phyloP scores from a whole-genome alignment of 1,140 invertebrate genomes.

The Leucophenga varia region DNA sequence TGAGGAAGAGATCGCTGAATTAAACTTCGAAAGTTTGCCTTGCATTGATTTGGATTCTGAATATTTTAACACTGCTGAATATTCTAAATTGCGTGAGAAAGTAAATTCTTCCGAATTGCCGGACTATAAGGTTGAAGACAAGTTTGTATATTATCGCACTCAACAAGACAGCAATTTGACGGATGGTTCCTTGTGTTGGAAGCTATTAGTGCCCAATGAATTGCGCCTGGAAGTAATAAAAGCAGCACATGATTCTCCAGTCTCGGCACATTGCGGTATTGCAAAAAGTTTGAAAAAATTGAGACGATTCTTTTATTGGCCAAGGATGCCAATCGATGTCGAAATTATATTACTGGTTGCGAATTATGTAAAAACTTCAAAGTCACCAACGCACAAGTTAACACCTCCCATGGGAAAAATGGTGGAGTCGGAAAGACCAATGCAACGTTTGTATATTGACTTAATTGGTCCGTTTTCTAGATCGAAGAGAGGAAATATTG shows the following conservation, averaged over 20 bases:
- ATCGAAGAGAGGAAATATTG: background rate
- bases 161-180: background rate
- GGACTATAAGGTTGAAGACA: background rate
- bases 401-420: background rate
- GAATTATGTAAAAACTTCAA: constrained; percentile 2
- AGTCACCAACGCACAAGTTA: background rate
- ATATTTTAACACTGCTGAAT: too few relatives aligned
- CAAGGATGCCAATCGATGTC: background rate
- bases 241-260: constrained; percentile 1
- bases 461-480: constrained; percentile 5
- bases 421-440: background rate
- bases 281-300: background rate
- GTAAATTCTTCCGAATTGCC: too few relatives aligned
- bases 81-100: too few relatives aligned
- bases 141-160: background rate
- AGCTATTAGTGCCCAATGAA: background rate
- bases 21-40: too few relatives aligned
- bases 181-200: background rate
- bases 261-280: background rate
- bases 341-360: background rate
- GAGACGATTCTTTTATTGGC: background rate
- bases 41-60: too few relatives aligned
- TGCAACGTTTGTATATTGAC: constrained; percentile 4
- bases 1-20: too few relatives aligned
- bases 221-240: background rate